Percentiles rank a stretch among this genome's conserved stretches.
These are phyloP conservation scores for Heliothis virescens DNA, from an alignment of 1,140 invertebrate species.

Conservation along the genomic window DNA sequence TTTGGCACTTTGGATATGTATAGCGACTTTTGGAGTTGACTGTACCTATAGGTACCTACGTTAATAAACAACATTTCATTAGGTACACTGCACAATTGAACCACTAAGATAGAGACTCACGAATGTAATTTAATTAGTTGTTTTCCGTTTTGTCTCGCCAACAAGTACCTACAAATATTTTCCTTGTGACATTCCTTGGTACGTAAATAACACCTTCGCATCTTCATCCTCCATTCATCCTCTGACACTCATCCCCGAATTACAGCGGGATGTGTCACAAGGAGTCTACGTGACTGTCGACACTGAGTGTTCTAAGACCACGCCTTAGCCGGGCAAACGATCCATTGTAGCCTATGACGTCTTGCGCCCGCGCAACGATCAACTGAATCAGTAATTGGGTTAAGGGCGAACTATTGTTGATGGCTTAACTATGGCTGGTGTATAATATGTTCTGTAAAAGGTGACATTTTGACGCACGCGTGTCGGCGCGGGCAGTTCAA, in stretches of 20 bases:
- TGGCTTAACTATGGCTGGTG: conserved; percentile 1
- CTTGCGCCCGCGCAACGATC: conserved; percentile 6
- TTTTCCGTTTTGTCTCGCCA: no score
- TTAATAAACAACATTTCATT: no score
- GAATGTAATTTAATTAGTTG: no score
- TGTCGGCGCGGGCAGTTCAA: conserved; percentile 9
- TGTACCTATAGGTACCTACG: no score
- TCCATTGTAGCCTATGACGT: conserved; percentile 41
- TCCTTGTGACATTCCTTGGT: background rate
- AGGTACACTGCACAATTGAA: no score
- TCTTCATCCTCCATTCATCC: background rate
- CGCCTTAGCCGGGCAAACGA: conserved; percentile 32
- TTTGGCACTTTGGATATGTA: no score
- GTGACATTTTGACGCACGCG: conserved; percentile 20
- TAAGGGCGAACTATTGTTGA: conserved; percentile 33
- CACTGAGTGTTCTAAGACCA: conserved; percentile 8
- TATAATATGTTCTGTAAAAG: conserved; percentile 10
- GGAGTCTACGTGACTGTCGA: conserved; percentile 28
- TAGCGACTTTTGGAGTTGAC: no score
- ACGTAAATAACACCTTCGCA: conserved; percentile 8
- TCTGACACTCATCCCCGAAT: background rate
- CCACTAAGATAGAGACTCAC: no score
- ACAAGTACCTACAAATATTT: background rate
- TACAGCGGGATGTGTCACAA: conserved; percentile 14
- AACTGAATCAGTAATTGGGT: conserved; percentile 43